Evolutionary conservation across 2,888 invertebrate species (phyloP).

Genomic region (Drosophila eohydei): DNA sequence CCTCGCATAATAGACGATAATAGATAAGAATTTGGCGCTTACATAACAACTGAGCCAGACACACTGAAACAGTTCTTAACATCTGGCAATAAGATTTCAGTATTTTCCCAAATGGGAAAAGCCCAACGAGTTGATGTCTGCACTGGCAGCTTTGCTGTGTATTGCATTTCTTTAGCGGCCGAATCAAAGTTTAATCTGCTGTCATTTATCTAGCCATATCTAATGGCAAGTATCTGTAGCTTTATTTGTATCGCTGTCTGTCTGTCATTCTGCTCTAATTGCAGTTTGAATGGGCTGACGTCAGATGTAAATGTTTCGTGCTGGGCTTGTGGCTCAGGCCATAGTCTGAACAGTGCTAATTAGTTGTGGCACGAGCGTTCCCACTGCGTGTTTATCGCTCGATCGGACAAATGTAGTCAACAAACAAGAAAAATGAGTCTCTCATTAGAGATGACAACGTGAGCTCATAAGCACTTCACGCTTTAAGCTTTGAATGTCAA

Average conservation of each 20-base stretch:
- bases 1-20: constrained; percentile 14
- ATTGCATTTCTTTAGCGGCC: constrained; percentile 6
- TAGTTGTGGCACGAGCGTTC: constrained; percentile 60
- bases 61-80: constrained; percentile 4
- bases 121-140: constrained; percentile 33
- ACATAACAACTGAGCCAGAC: constrained; percentile 24
- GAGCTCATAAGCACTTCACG: constrained; percentile 11
- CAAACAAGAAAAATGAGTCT: constrained; percentile 4
- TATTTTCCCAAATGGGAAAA: constrained; percentile 21
- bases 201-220: constrained; percentile 26
- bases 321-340: constrained; percentile 27
- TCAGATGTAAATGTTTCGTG: constrained; percentile 34
- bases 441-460: constrained; percentile 37
- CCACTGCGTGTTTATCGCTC: constrained; percentile 47
- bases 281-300: constrained; percentile 65
- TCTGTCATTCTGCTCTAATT: constrained; percentile 47
- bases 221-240: constrained; percentile 24
- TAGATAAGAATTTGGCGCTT: constrained; percentile 21
- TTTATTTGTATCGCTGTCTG: neutral
- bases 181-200: constrained; percentile 29
- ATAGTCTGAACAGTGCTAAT: constrained; percentile 52
- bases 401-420: constrained; percentile 28
- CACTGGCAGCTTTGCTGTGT: neutral
- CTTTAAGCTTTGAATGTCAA: too few relatives aligned
- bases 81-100: constrained; percentile 18